These are phyloP conservation scores for Schizaphis graminum DNA, from an alignment of 2,888 invertebrate genomes.

Conservation along the genomic window DNA sequence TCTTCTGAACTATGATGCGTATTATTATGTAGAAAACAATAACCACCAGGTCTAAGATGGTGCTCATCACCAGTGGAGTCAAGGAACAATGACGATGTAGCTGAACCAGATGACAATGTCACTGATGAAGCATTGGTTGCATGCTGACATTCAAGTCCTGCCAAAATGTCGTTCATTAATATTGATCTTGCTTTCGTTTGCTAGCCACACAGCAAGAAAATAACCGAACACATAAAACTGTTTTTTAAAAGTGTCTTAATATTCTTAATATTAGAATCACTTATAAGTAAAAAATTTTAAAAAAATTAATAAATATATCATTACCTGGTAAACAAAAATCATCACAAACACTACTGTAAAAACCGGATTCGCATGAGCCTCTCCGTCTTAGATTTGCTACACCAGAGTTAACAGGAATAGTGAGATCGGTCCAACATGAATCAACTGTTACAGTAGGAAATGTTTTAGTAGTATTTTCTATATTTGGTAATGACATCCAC, in stretches of 20 bases:
- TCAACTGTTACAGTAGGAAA: slow-evolving; percentile 61
- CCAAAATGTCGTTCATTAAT: slow-evolving; percentile 57
- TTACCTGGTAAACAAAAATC: slow-evolving; percentile 74
- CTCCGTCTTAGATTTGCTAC: slow-evolving; percentile 75
- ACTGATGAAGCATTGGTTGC: slow-evolving; percentile 68
- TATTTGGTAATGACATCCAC: slow-evolving; percentile 51
- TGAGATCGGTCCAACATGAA: slow-evolving; percentile 60
- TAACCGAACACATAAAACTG: slow-evolving; percentile 34
- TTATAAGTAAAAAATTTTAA: neutral
- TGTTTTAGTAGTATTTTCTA: slow-evolving; percentile 40
- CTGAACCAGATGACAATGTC: slow-evolving; percentile 72
- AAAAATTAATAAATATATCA: neutral
- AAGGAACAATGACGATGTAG: slow-evolving; percentile 74
- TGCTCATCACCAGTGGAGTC: slow-evolving; percentile 73
- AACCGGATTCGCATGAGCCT: slow-evolving; percentile 90
- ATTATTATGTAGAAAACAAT: slow-evolving; percentile 60
- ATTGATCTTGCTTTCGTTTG: slow-evolving; percentile 21
- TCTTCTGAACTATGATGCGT: slow-evolving; percentile 63
- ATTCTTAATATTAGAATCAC: slow-evolving; percentile 17
- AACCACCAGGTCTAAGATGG: slow-evolving; percentile 48
- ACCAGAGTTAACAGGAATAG: slow-evolving; percentile 56
- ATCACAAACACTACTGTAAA: slow-evolving; percentile 89
- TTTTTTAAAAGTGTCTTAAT: slow-evolving; percentile 51
- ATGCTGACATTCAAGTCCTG: slow-evolving; percentile 64
- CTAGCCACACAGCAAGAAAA: slow-evolving; percentile 59